phyloP scores from a whole-genome alignment of 1,140 invertebrate genomes.

The Plectus sambesii region DNA sequence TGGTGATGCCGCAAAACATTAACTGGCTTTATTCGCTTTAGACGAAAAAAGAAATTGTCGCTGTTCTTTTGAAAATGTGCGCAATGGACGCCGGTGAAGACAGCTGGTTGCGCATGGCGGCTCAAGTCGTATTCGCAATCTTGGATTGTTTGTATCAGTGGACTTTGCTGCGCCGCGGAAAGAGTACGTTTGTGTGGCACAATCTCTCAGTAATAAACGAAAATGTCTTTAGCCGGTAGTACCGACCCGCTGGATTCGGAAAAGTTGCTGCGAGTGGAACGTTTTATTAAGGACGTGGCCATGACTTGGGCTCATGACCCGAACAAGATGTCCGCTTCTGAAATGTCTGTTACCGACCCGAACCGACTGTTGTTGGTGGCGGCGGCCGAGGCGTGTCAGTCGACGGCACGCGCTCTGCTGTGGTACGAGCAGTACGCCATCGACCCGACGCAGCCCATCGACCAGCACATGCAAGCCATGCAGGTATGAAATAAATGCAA shows the following conservation, averaged over 20 bases:
- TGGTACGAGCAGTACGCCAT: conserved; percentile 52
- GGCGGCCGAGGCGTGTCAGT: conserved; percentile 48
- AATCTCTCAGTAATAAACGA: too few relatives aligned
- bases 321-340: not conserved
- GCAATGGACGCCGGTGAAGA: too few relatives aligned
- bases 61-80: too few relatives aligned
- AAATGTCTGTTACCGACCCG: conserved; percentile 12
- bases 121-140: conserved; percentile 26
- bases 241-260: too few relatives aligned
- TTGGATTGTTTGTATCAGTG: conserved; percentile 12
- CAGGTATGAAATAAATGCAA: too few relatives aligned
- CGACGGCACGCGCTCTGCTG: conserved; percentile 51
- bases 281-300: too few relatives aligned
- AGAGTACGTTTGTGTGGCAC: conserved; percentile 35
- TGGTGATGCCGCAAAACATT: too few relatives aligned
- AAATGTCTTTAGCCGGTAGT: too few relatives aligned
- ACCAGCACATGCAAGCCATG: conserved; percentile 40
- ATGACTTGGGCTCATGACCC: too few relatives aligned
- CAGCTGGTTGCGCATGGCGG: conserved; percentile 17
- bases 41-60: too few relatives aligned
- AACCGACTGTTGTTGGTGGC: conserved; percentile 34
- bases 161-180: conserved; percentile 13
- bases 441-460: conserved; percentile 19
- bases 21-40: too few relatives aligned
- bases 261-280: too few relatives aligned